Evolutionary conservation across 2,113 vertebrate species (phyloP).

Genomic region (Cyanoliseus patagonus): DNA sequence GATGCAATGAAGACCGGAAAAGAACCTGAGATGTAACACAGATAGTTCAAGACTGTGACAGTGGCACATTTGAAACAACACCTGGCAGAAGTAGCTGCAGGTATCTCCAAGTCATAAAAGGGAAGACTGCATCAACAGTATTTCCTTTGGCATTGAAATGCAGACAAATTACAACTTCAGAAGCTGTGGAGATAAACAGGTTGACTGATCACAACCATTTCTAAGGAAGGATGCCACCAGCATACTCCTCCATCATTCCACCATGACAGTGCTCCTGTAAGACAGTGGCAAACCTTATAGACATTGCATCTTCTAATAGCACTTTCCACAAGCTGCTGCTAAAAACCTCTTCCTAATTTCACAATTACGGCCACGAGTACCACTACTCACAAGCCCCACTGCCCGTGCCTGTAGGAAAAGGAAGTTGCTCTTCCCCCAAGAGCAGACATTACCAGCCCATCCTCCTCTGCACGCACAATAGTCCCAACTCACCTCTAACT

Average conservation of each 20-base stretch:
- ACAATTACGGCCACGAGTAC: not conserved
- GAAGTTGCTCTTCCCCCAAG: not conserved
- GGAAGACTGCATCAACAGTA: not conserved
- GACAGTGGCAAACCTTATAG: not conserved
- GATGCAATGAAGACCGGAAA: not conserved
- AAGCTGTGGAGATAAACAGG: not conserved
- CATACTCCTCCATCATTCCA: not conserved
- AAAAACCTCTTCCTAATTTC: not conserved
- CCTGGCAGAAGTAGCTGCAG: not conserved
- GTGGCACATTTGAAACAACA: not conserved
- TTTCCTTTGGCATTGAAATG: not conserved
- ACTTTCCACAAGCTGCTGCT: not conserved
- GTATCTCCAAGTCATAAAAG: not conserved
- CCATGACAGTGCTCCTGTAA: not conserved
- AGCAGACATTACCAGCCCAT: fast-evolving
- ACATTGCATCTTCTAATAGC: not conserved
- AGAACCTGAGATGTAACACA: not conserved
- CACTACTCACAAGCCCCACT: not conserved
- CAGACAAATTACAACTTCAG: not conserved
- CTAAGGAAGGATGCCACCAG: not conserved
- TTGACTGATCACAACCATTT: not conserved
- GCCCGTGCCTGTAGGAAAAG: not conserved
- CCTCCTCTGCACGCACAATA: not conserved
- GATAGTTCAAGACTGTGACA: not conserved
- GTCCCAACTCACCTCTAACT: not conserved